A percentile compares a stretch with the other conserved stretches of the same genome.
Evolutionary conservation across 2,113 vertebrate species (phyloP).

Genomic region (Canis aureus): DNA sequence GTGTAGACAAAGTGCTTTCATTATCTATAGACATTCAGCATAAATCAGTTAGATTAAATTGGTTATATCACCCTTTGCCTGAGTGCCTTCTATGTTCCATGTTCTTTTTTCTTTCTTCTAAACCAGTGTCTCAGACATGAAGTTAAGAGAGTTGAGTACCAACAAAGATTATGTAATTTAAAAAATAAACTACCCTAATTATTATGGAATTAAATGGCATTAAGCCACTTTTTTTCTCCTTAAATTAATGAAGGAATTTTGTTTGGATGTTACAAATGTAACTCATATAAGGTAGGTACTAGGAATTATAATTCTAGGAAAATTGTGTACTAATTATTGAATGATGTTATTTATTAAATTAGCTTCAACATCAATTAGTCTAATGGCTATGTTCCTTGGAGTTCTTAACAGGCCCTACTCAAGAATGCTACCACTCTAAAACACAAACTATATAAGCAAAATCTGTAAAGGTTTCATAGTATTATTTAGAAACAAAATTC

Average conservation of each 20-base stretch:
- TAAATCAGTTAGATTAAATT: conserved; percentile 71
- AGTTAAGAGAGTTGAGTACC: conserved; percentile 55
- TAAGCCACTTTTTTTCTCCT: conserved; percentile 2
- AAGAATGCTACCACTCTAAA: conserved; percentile 34
- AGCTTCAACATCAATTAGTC: conserved; percentile 56
- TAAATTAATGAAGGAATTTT: conserved; percentile 62
- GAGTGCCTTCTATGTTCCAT: conserved; percentile 31
- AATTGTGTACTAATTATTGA: conserved; percentile 61
- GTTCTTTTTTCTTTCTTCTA: conserved; percentile 57
- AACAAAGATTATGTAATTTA: conserved; percentile 62
- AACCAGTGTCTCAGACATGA: conserved; percentile 57
- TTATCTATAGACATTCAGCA: conserved; percentile 37
- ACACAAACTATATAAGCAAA: conserved; percentile 47
- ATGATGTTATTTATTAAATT: conserved; percentile 58
- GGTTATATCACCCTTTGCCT: conserved; percentile 36
- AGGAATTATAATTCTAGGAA: conserved; percentile 35
- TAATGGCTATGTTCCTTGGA: conserved; percentile 45
- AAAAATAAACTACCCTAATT: conserved; percentile 48
- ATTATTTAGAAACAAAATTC: conserved; percentile 60
- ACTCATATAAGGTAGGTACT: conserved; percentile 24
- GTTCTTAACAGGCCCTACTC: conserved; percentile 57
- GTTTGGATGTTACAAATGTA: conserved; percentile 54
- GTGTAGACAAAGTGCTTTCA: conserved; percentile 68
- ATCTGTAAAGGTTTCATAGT: conserved; percentile 28
- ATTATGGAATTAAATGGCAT: conserved; percentile 65